Base-by-base conservation (phyloP, 2,113 vertebrate genomes). In the Tupaia chinensis region DNA sequence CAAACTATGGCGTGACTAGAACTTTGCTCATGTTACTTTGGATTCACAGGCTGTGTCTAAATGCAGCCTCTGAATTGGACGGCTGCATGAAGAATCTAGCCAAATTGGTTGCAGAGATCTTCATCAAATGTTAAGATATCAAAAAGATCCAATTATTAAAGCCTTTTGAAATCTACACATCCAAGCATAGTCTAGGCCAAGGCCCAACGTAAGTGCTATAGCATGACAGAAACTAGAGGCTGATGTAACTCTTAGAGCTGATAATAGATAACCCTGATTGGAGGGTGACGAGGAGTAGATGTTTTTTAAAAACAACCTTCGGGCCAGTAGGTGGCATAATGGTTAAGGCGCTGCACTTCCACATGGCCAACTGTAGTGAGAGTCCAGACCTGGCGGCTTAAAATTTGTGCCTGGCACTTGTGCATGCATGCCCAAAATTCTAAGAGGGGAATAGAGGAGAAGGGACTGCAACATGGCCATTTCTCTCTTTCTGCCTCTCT, bases 1-100 rank as follows among this genome's bases (percentile, higher is more conserved):
- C 81, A 93, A 91, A 96, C 97, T 73, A 84, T 98, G 97, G 97
- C 97, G 97, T 98, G 97, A 98, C 97, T 98, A 96, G 97, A 96
- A 97, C 97, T 97, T 98, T 98, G 97, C 96, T 97, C 97, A 83
- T 97, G 97, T 97, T 98, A 95, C 97, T 98, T 98, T 95, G 93
- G 89, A 97, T 98, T 97, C 95, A 91, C 94, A 97, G 95, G 93
- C 97, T 98, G 96, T 96, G 92, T 97, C 97, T 98, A 98, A 98
- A 98, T 97, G 96, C 87, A 98, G 97, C 89, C 83, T 96, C 93
- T 63, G 86, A 97, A 81, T 94, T 98, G 97, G 96, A 96, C 79
- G 66, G 95, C 91, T 94, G n/a, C 79, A 87, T 58, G 34, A 32
- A 91, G 58, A 95, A 95, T 89, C 79, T 83, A 93, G 95, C 95